A percentile compares a stretch with the other conserved stretches of the same genome.
Conservation (phyloP, 2,113 vertebrate genomes). For the Orientallactaga bullata region DNA sequence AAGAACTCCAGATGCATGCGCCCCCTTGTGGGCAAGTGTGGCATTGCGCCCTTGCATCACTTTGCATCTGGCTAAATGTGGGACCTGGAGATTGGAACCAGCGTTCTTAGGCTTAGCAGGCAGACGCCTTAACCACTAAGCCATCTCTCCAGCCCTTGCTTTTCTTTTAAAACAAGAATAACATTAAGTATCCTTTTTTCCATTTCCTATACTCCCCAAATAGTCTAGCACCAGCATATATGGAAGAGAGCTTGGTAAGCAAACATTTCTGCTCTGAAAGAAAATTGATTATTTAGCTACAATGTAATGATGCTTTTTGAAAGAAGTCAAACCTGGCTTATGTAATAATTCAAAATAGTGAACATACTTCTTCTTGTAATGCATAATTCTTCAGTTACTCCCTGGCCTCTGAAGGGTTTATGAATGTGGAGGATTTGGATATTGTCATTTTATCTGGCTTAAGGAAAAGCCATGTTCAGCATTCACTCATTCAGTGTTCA, state of each 20-base stretch:
- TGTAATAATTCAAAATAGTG: conserved; percentile 43
- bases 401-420: conserved; percentile 18
- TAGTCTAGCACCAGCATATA: not conserved
- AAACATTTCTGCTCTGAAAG: not conserved
- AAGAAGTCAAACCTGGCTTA: not conserved
- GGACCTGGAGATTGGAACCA: too few species aligned
- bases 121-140: too few species aligned
- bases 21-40: too few species aligned
- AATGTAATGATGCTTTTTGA: not conserved
- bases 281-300: not conserved
- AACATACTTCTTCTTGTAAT: conserved; percentile 1
- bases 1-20: too few species aligned
- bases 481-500: not conserved
- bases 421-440: not conserved
- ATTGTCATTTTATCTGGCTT: not conserved
- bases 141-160: too few species aligned
- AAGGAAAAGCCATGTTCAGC: conserved; percentile 33
- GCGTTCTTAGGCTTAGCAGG: too few species aligned
- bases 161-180: conserved; percentile 5
- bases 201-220: not conserved
- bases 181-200: not conserved
- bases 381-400: not conserved
- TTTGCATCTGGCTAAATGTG: too few species aligned
- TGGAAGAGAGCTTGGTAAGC: not conserved
- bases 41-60: too few species aligned